Percentiles rank a stretch among this genome's conserved stretches.
Evolutionary conservation across 2,113 vertebrate species (phyloP).

Genomic region (Neodon shergylaensis): DNA sequence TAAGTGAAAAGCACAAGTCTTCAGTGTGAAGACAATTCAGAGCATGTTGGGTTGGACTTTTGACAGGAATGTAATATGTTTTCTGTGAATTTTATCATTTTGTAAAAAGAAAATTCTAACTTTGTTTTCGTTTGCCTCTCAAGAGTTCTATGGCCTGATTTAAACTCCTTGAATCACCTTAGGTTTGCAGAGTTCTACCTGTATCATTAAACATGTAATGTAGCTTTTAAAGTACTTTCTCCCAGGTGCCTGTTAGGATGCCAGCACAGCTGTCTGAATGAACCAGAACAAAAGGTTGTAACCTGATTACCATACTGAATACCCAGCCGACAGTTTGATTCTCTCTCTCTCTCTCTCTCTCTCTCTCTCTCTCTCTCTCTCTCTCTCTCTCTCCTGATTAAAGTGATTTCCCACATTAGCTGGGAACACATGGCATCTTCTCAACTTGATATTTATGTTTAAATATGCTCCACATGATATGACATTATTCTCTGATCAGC

Average conservation of each 20-base stretch:
- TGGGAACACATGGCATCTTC: conserved; percentile 42
- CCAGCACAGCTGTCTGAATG: conserved; percentile 29
- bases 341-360: conserved; percentile 4
- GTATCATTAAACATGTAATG: conserved; percentile 1
- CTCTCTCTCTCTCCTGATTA: conserved; percentile 33
- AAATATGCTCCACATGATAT: conserved; percentile 32
- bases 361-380: neutral
- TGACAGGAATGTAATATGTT: neutral
- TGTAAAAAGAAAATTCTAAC: neutral
- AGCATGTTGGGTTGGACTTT: neutral
- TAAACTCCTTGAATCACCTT: neutral
- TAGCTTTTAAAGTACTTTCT: conserved; percentile 35
- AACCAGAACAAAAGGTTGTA: conserved; percentile 60
- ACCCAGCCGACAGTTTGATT: neutral
- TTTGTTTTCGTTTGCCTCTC: neutral
- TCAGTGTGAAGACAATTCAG: neutral
- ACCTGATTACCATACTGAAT: conserved; percentile 14
- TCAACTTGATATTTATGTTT: conserved; percentile 14
- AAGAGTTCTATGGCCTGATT: neutral
- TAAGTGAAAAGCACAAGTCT: neutral
- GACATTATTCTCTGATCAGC: conserved; percentile 37
- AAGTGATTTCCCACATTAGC: conserved; percentile 39
- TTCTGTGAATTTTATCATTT: conserved; percentile 1
- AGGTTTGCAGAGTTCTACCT: conserved; percentile 1
- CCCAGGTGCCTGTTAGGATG: conserved; percentile 7